Conservation (phyloP, 53 echinoderm and acorn worm species). For the Crossaster papposus region DNA sequence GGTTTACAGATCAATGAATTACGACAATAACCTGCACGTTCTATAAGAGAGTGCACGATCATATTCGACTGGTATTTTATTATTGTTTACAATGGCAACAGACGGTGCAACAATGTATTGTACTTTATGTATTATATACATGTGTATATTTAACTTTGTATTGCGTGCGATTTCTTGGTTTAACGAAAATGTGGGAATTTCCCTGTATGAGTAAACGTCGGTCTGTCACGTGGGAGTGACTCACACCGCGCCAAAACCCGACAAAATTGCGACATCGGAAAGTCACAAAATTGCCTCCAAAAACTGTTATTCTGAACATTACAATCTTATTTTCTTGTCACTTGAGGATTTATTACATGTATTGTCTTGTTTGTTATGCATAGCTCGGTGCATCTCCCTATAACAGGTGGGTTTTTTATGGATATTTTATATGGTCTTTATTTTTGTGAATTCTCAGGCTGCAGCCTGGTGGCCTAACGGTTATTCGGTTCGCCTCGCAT, state of each 20-base stretch:
- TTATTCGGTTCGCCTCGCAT: conserved; percentile 32
- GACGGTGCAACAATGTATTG: background rate
- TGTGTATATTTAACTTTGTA: background rate
- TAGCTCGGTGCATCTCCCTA: background rate
- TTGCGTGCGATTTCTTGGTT: background rate
- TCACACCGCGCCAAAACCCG: background rate
- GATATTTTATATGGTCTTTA: background rate
- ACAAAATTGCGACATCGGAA: conserved; percentile 3
- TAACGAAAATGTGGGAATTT: background rate
- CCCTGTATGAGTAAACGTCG: background rate
- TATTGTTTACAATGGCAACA: background rate
- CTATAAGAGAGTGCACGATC: too few species aligned
- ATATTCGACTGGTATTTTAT: too few species aligned
- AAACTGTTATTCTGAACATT: background rate
- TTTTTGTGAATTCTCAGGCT: background rate
- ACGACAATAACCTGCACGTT: too few species aligned
- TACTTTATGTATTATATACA: background rate
- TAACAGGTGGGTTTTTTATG: background rate
- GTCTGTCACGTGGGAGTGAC: background rate
- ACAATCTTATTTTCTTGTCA: background rate
- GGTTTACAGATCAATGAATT: too few species aligned
- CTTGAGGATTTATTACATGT: background rate
- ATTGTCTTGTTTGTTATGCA: too few species aligned
- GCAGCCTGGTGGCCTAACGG: conserved; percentile 53
- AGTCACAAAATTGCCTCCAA: background rate